Base-by-base conservation (phyloP, 2,113 vertebrate species). In the Hippoglossus stenolepis region DNA sequence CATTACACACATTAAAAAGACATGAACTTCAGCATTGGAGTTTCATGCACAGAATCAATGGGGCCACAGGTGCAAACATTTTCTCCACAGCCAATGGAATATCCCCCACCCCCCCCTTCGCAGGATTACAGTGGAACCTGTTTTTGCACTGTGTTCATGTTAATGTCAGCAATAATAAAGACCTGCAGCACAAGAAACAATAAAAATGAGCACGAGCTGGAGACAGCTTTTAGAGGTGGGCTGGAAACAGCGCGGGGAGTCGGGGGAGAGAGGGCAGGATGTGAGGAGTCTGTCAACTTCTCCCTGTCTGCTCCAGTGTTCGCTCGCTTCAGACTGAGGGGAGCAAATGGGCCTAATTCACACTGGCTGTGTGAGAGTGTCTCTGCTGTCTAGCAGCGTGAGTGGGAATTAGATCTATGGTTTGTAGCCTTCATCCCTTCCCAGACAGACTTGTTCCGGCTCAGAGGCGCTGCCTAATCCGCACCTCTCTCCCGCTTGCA, bases 381-480 rank as follows among this genome's bases (percentile, higher is more conserved):
- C 87, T 92, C 82, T 78, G 88, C 92, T 94, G 93, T 94, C 91
- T 70, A 86, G 90, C 89, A 86, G 88, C 83, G 80, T 90, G 91
- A 92, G 90, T 80, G 90, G 89, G 93, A 94, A 94, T 93, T 93
- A 93, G 92, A 93, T 92, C 87, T 86, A 87, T 84, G 90, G 90
- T 93, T 93, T 94, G 91, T 90, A 93, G 91, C 91, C 90, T 93
- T 94, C 89, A 91, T 92, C 92, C 92, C 89, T 88, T 94, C 91
- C 91, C 91, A 93, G 94, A 93, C 93, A 94, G 93, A 90, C 92
- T 92, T 94, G 93, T 95, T 95, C 92, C 92, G 84, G 93, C 93
- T 95, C 93, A 95, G 89, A 94, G 91, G 85, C 92, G 90, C 87
- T 91, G 90, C 89, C 91, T 95, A 94, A 94, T 94, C 92, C 93